A percentile compares a stretch with the other conserved stretches of the same genome.
Evolutionary conservation across 2,113 vertebrate genomes (phyloP).

Genomic region (Eudyptes chrysolophus): DNA sequence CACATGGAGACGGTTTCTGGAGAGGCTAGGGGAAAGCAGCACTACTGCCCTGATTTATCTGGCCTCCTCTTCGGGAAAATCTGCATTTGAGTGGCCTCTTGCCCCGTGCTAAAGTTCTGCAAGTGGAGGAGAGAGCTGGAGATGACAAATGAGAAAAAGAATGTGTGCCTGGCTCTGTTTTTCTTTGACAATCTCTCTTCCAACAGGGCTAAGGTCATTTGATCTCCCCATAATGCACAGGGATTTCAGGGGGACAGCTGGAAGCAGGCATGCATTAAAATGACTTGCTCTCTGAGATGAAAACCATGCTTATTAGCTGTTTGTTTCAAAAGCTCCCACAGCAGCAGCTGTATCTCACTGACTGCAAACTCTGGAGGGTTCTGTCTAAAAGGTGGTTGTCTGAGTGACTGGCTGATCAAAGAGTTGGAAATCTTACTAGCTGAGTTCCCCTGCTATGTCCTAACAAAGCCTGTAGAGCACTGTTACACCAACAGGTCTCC

Average conservation of each 20-base stretch:
- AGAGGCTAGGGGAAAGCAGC: not conserved
- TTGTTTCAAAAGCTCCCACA: not conserved
- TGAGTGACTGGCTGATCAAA: not conserved
- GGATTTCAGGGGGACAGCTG: slow-evolving; percentile 45
- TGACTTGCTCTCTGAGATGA: not conserved
- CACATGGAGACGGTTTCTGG: not conserved
- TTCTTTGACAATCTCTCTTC: not conserved
- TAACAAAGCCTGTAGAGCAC: not conserved
- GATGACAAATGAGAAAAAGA: not conserved
- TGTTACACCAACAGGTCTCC: not conserved
- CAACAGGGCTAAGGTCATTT: not conserved
- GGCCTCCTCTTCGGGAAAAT: not conserved
- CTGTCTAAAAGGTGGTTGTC: not conserved
- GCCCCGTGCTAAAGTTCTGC: not conserved
- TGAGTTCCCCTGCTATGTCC: not conserved
- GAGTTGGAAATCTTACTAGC: not conserved
- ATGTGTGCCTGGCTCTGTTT: not conserved
- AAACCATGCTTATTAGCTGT: not conserved
- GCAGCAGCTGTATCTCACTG: not conserved
- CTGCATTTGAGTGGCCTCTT: not conserved
- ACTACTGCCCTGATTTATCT: not conserved
- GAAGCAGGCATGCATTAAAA: slow-evolving; percentile 11
- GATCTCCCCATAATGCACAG: not conserved
- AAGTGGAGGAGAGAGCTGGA: not conserved
- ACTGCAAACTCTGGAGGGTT: not conserved